Percentiles rank a stretch among this genome's conserved stretches.
Conservation (phyloP, 2,797 vertebrate genomes). For the Cirrhinus molitorella region DNA sequence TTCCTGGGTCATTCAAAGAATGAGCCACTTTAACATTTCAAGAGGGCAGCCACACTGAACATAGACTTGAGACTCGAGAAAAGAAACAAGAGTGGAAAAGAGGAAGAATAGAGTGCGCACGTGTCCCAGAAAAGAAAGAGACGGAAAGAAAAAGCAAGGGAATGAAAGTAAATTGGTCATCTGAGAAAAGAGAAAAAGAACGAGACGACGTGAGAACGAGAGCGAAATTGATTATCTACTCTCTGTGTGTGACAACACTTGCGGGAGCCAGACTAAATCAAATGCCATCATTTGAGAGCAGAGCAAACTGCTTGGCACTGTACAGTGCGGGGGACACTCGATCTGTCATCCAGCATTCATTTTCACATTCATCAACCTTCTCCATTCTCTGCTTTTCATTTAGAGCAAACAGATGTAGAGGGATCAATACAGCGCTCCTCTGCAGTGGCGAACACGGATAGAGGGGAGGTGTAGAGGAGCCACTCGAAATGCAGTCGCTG, state of each 20-base stretch:
- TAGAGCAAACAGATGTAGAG: constrained; percentile 62
- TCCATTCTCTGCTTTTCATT: constrained; percentile 66
- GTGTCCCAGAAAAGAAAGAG: constrained; percentile 18
- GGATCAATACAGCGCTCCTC: constrained; percentile 55
- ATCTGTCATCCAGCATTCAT: constrained; percentile 68
- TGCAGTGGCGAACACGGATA: constrained; percentile 49
- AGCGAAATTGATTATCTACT: constrained; percentile 67
- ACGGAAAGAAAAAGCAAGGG: neutral
- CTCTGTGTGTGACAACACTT: constrained; percentile 64
- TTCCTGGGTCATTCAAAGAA: constrained; percentile 19
- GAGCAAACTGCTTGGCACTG: constrained; percentile 61
- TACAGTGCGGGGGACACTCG: constrained; percentile 60
- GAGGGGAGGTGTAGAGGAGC: neutral
- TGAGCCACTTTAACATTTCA: constrained; percentile 33
- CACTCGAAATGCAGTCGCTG: neutral
- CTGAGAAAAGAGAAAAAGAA: constrained; percentile 40
- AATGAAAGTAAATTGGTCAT: constrained; percentile 24
- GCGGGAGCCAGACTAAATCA: constrained; percentile 69
- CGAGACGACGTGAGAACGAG: constrained; percentile 43
- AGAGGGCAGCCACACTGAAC: neutral
- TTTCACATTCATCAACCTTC: constrained; percentile 69
- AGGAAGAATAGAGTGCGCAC: neutral
- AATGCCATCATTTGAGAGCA: constrained; percentile 73
- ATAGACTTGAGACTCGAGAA: neutral
- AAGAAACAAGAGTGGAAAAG: constrained; percentile 21